Evolutionary conservation across 2,888 invertebrate genomes (phyloP).

Genomic region (Pyrgus malvae): DNA sequence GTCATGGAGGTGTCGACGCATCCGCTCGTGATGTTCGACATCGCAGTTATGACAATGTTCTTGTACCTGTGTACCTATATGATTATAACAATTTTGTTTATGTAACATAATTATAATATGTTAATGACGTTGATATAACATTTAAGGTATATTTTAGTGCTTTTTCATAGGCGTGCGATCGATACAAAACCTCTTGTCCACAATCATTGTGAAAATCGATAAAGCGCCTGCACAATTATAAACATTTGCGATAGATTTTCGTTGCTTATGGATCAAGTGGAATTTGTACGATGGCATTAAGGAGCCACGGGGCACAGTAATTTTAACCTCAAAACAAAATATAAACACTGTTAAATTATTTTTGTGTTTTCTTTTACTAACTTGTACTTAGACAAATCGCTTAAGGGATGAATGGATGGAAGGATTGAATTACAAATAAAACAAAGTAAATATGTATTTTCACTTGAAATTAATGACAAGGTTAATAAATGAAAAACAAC

Average conservation of each 20-base stretch:
- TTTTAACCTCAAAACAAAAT: conserved; percentile 78
- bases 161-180: conserved; percentile 53
- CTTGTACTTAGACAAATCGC: background rate
- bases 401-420: too few species aligned
- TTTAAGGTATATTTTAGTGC: conserved; percentile 72
- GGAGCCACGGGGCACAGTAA: conserved; percentile 73
- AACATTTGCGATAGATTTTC: conserved; percentile 27
- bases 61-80: conserved; percentile 47
- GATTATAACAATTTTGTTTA: conserved; percentile 58
- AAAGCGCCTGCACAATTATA: conserved; percentile 21
- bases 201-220: conserved; percentile 8
- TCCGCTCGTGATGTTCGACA: background rate
- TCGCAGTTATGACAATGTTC: conserved; percentile 42
- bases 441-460: too few species aligned
- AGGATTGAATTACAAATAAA: too few species aligned
- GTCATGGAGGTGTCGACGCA: background rate
- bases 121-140: conserved; percentile 65
- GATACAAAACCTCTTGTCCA: conserved; percentile 26
- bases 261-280: conserved; percentile 30
- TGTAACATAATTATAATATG: conserved; percentile 55
- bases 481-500: too few species aligned
- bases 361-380: conserved; percentile 47
- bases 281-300: conserved; percentile 48
- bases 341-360: conserved; percentile 79
- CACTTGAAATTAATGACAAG: too few species aligned